phyloP scores from a whole-genome alignment of 2,797 vertebrate genomes.

The Channa striata region DNA sequence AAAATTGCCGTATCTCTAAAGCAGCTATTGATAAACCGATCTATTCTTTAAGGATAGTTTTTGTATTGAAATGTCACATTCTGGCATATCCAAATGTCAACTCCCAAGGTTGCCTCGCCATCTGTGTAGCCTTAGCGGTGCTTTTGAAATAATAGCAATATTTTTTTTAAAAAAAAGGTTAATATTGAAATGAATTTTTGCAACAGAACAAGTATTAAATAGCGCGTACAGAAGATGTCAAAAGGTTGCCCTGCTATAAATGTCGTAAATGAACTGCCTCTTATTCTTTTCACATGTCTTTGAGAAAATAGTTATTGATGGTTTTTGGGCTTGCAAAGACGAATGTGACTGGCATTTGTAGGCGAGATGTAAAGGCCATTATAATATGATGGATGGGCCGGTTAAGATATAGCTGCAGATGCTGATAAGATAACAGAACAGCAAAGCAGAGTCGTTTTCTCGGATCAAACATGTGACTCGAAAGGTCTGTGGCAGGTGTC shows the following conservation, averaged over 20 bases:
- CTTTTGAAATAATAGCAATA: conserved; percentile 72
- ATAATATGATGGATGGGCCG: conserved; percentile 72
- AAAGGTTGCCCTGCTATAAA: conserved; percentile 53
- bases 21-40: conserved; percentile 74
- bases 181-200: conserved; percentile 44
- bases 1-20: conserved; percentile 64
- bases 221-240: conserved; percentile 32
- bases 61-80: conserved; percentile 81
- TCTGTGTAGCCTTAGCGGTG: conserved; percentile 66
- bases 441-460: conserved; percentile 58
- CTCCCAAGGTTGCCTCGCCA: conserved; percentile 78
- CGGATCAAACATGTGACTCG: conserved; percentile 72
- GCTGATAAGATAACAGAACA: conserved; percentile 76
- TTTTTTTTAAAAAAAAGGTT: conserved; percentile 14
- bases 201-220: conserved; percentile 29
- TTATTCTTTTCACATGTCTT: conserved; percentile 51
- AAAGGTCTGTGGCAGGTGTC: conserved; percentile 75
- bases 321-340: conserved; percentile 61
- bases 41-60: conserved; percentile 77
- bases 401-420: conserved; percentile 76
- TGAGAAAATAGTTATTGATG: conserved; percentile 76
- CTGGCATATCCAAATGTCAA: conserved; percentile 86
- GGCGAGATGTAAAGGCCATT: conserved; percentile 78
- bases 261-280: conserved; percentile 51
- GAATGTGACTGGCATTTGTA: conserved; percentile 76